Evolutionary conservation across 2,113 vertebrate genomes (phyloP), one percentile per base, ranked within the genome.

Genomic region (Aphyosemion australe): DNA sequence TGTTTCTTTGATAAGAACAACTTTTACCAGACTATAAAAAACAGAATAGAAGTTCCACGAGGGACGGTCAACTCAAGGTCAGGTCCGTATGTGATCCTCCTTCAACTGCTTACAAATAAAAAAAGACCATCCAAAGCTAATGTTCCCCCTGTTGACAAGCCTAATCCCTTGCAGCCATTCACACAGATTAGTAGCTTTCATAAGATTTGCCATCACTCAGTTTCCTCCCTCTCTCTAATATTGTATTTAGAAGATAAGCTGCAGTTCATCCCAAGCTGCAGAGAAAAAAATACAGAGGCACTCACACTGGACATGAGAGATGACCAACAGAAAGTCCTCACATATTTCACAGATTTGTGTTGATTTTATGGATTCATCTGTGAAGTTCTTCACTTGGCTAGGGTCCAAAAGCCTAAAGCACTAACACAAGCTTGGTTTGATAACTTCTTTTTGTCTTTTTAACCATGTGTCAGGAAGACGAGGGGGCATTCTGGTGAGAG

Each of bases 141-240:
- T 66, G 65, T 79, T 65, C 8, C 12, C 34, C 13, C 37, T 59
- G 42, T 64, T 69, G 77, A 89, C 85, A 84, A 86, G 73, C 57
- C 12, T 90, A 90, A 91, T 91, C 88, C 87, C 61, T 64, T 71
- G 80, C 45, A 72, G 77, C 76, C 76, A 81, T 78, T 80, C 63
- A 75, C 46, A 74, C 75, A 85, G 85, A 87, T 90, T 90, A 89
- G 85, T 57, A 69, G 83, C 78, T 89, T 90, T 82, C 75, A 76
- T 64, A 84, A 84, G 63, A 77, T 80, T 78, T 70, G 57, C 75
- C 80, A 87, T 79, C 76, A 76, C 78, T 79, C 82, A 69, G 50
- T 78, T 79, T 61, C 13, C 52, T 65, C 74, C n/a, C n/a, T 72
- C 67, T 69, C 67, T 83, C 67, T 72, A 71, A 80, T 71, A 76